Conservation (phyloP, 2,113 vertebrate species). For the Sminthopsis crassicaudata region DNA sequence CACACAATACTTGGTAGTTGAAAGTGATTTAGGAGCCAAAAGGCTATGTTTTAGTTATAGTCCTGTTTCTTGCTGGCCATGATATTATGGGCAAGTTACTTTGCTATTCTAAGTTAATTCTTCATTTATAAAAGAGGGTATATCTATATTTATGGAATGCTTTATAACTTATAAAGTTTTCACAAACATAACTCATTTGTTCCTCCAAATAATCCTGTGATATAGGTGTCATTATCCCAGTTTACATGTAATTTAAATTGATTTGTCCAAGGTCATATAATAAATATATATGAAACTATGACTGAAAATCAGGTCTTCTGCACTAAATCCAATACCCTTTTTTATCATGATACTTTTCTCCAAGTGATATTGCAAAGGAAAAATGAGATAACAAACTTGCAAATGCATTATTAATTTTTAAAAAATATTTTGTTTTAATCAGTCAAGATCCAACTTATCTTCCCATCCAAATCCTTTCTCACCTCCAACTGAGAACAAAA, state of each 20-base stretch:
- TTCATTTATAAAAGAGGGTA: background rate
- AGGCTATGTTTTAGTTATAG: background rate
- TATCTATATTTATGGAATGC: background rate
- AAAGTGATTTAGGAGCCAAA: background rate
- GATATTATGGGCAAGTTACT: background rate
- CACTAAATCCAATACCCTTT: background rate
- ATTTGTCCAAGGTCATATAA: background rate
- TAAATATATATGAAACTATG: background rate
- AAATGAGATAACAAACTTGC: background rate
- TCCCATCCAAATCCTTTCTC: background rate
- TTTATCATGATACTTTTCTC: background rate
- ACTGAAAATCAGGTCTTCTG: background rate
- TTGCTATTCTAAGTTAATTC: background rate
- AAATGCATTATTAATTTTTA: background rate
- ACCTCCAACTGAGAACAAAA: background rate
- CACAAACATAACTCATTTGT: background rate
- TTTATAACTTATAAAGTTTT: background rate
- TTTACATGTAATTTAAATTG: background rate
- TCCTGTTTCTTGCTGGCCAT: background rate
- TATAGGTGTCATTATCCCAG: background rate
- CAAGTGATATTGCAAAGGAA: background rate
- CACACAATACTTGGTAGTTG: background rate
- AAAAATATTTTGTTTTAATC: background rate
- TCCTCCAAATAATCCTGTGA: background rate
- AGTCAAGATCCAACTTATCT: background rate